Conservation (phyloP, 64 coral and sea anemone species). For the Pachyseris speciosa region DNA sequence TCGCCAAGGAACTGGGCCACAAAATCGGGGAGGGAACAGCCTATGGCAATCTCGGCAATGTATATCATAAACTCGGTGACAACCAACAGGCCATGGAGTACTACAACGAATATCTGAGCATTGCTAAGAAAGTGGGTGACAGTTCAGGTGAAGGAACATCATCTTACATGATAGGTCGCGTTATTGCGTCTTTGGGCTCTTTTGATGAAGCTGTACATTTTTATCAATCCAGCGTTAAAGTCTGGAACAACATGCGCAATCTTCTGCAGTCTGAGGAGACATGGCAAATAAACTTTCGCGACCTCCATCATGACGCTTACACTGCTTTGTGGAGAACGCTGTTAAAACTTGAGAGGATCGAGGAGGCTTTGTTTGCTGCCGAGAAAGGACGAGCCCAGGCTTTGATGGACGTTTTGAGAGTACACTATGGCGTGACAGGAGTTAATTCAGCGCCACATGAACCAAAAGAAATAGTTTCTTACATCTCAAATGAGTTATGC, state of each 20-base stretch:
- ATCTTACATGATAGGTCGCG: background rate
- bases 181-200: background rate
- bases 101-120: background rate
- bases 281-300: background rate
- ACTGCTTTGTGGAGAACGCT: constrained; percentile 4
- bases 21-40: background rate
- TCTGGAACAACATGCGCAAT: background rate
- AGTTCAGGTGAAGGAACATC: background rate
- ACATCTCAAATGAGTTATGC: background rate
- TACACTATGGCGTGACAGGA: background rate
- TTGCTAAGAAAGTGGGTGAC: background rate
- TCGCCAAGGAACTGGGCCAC: background rate
- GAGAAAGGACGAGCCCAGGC: background rate
- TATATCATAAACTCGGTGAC: background rate
- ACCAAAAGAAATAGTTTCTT: background rate
- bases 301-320: background rate
- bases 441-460: background rate
- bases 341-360: background rate
- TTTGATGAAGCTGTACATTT: background rate
- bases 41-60: background rate
- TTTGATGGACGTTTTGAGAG: background rate
- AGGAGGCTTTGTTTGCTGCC: background rate
- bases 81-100: background rate
- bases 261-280: background rate
- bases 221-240: background rate